These are phyloP conservation scores for Andrena minutula DNA, from an alignment of 2,888 invertebrate species.

Conservation along the genomic window DNA sequence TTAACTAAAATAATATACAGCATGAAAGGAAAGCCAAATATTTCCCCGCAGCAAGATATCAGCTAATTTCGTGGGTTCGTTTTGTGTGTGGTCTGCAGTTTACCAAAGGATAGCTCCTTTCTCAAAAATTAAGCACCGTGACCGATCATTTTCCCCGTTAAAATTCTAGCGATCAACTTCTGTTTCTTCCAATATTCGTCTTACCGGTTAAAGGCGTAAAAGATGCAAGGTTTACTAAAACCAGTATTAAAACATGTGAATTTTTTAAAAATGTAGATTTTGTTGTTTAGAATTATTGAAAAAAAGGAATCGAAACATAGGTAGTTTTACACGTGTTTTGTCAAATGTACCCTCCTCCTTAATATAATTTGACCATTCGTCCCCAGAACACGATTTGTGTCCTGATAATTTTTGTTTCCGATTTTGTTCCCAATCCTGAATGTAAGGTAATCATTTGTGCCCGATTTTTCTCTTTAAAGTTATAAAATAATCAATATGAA, in stretches of 20 bases:
- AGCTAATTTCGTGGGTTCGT: conserved; percentile 73
- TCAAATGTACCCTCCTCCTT: too few species aligned
- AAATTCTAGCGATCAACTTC: conserved; percentile 1
- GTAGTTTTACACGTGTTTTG: too few species aligned
- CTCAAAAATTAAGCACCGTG: conserved; percentile 52
- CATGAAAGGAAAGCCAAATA: conserved; percentile 72
- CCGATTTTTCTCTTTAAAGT: too few species aligned
- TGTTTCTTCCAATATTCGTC: conserved; percentile 7
- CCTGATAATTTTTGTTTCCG: too few species aligned
- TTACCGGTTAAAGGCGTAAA: neutral
- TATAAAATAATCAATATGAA: too few species aligned
- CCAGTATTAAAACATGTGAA: too few species aligned
- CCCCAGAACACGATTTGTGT: too few species aligned
- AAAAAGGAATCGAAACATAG: too few species aligned
- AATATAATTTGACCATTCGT: too few species aligned
- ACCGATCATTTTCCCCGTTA: conserved; percentile 43
- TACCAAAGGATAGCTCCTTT: conserved; percentile 25
- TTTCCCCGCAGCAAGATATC: conserved; percentile 74
- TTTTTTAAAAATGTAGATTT: neutral
- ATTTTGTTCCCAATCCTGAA: too few species aligned
- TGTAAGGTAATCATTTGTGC: too few species aligned
- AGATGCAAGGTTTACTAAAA: too few species aligned
- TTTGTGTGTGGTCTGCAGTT: conserved; percentile 68
- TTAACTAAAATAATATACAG: conserved; percentile 75
- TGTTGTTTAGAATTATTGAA: neutral